Evolutionary conservation across 2,113 vertebrate genomes (phyloP).

Genomic region (Pungitius pungitius): DNA sequence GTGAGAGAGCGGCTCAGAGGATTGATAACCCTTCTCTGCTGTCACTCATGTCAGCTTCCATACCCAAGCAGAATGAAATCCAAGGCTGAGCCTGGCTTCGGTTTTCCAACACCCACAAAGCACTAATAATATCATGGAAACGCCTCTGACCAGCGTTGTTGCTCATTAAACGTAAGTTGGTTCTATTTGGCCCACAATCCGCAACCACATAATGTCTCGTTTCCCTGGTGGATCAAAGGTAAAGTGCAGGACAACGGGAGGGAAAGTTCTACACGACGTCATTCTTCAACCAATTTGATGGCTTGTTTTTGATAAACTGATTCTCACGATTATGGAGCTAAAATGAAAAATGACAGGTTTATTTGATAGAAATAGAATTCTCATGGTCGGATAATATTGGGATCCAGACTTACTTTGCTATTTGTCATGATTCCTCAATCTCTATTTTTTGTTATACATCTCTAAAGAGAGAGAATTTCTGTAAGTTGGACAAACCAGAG

Average conservation of each 20-base stretch:
- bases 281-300: neutral
- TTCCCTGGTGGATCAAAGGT: constrained; percentile 26
- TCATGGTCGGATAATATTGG: neutral
- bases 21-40: constrained; percentile 81
- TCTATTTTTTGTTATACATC: neutral
- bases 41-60: constrained; percentile 78
- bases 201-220: constrained; percentile 18
- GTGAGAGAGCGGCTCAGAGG: constrained; percentile 74
- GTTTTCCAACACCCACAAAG: constrained; percentile 66
- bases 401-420: neutral
- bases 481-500: neutral
- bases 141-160: constrained; percentile 41
- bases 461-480: neutral
- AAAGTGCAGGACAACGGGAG: constrained; percentile 15
- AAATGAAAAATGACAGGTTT: neutral
- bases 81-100: constrained; percentile 64
- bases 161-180: constrained; percentile 42
- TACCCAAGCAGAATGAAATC: constrained; percentile 60
- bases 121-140: constrained; percentile 51
- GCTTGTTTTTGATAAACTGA: neutral
- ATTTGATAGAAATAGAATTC: neutral
- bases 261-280: neutral
- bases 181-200: constrained; percentile 14
- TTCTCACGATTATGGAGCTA: too few relatives aligned
- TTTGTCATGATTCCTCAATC: neutral